Evolutionary conservation across 2,113 vertebrate species (phyloP).

Genomic region (Bucco capensis): DNA sequence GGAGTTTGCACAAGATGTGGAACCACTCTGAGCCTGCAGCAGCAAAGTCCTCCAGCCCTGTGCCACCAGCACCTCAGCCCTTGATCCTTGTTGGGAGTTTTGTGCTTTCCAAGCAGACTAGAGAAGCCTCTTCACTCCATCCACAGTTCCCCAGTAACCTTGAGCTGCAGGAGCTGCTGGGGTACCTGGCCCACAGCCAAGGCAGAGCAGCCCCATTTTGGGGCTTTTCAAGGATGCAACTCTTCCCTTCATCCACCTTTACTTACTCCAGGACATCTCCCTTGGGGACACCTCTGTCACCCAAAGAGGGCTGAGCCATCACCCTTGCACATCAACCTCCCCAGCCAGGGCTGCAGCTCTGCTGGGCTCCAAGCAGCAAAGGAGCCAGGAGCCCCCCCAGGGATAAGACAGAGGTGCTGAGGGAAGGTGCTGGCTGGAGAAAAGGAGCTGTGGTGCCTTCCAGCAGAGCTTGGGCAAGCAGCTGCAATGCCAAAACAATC

Average conservation of each 20-base stretch:
- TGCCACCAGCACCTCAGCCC: background rate
- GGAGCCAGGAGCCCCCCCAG: background rate
- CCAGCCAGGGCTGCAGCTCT: rapidly evolving
- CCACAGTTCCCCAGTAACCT: background rate
- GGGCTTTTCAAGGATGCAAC: background rate
- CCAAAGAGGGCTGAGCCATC: background rate
- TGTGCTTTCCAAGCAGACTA: background rate
- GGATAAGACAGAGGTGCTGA: background rate
- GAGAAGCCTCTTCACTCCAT: background rate
- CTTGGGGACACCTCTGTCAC: background rate
- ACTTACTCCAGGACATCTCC: background rate
- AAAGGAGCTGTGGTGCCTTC: background rate
- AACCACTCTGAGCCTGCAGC: background rate
- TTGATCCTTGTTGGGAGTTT: background rate
- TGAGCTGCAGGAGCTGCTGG: background rate
- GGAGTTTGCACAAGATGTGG: conserved; percentile 24
- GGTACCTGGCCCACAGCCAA: background rate
- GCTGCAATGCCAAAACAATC: conserved; percentile 47
- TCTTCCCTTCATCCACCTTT: background rate
- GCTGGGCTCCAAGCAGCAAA: background rate
- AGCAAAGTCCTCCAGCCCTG: background rate
- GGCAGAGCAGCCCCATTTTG: background rate
- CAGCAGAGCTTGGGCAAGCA: background rate
- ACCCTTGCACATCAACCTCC: background rate
- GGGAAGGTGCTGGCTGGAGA: rapidly evolving